Evolutionary conservation across 2,888 invertebrate species (phyloP).

Genomic region (Athalia cordata): DNA sequence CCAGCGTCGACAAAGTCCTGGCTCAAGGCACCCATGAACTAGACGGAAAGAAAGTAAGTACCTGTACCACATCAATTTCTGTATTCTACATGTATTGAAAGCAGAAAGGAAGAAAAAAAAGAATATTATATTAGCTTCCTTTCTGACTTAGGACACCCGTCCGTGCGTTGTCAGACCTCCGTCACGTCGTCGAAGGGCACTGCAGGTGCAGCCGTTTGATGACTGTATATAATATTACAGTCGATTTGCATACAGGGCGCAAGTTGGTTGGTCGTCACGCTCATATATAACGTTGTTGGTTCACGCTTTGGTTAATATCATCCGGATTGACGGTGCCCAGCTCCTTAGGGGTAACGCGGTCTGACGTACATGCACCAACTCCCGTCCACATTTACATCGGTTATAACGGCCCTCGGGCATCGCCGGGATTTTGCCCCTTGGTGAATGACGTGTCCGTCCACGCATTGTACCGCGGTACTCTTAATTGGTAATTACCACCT

Average conservation of each 20-base stretch:
- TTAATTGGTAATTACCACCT: conserved; percentile 39
- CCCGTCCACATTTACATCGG: conserved; percentile 4
- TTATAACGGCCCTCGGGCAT: too few species aligned
- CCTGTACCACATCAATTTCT: conserved; percentile 7
- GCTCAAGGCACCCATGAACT: conserved; percentile 98
- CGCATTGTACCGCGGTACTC: conserved; percentile 31
- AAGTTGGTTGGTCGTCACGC: conserved; percentile 32
- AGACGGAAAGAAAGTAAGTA: conserved; percentile 98
- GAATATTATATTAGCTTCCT: neutral
- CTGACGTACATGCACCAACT: conserved; percentile 7
- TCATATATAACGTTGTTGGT: conserved; percentile 22
- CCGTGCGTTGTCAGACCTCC: too few species aligned
- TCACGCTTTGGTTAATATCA: conserved; percentile 13
- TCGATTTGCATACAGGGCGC: conserved; percentile 28
- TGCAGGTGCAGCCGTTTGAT: neutral
- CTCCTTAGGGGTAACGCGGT: conserved; percentile 24
- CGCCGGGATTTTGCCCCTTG: neutral
- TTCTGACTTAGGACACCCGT: neutral
- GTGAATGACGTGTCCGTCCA: conserved; percentile 33
- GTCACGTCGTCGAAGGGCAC: neutral
- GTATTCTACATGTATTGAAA: neutral
- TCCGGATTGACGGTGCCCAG: conserved; percentile 25
- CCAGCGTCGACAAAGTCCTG: conserved; percentile 99
- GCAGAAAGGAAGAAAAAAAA: conserved; percentile 22
- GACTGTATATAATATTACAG: too few species aligned